phyloP scores from a whole-genome alignment of 2,113 vertebrate species.

The Henicopernis longicauda region DNA sequence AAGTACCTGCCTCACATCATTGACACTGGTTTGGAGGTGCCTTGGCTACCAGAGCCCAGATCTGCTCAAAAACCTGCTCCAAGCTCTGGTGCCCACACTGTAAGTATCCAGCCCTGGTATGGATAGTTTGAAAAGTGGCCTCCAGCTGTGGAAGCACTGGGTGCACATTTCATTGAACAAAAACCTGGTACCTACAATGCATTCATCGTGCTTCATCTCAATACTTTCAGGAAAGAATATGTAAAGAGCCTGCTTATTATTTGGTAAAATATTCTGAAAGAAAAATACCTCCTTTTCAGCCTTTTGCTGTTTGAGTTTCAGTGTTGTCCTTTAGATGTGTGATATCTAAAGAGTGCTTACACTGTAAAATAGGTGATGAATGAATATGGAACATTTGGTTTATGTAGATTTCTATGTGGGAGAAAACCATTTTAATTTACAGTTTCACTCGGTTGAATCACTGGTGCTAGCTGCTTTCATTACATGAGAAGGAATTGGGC shows the following conservation, averaged over 20 bases:
- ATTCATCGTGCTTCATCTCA: background rate
- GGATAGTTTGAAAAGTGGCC: background rate
- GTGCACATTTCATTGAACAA: background rate
- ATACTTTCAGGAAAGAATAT: background rate
- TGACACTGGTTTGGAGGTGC: background rate
- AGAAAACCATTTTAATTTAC: slow-evolving; percentile 17
- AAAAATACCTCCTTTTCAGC: background rate
- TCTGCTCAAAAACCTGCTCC: background rate
- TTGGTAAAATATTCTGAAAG: background rate
- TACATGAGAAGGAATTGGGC: background rate
- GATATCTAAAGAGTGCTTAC: background rate
- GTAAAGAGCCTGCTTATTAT: background rate
- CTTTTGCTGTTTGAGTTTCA: background rate
- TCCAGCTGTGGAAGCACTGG: background rate
- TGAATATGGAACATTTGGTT: background rate
- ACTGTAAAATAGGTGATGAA: background rate
- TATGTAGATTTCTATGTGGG: slow-evolving; percentile 34
- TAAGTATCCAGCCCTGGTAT: background rate
- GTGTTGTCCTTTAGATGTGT: background rate
- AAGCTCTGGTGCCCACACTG: background rate
- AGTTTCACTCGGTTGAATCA: background rate
- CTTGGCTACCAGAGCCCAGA: background rate
- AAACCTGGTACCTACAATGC: background rate
- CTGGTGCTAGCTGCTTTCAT: background rate
- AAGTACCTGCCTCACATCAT: background rate